phyloP scores from a whole-genome alignment of 2,888 invertebrate genomes.

The Drosophila mercatorum region DNA sequence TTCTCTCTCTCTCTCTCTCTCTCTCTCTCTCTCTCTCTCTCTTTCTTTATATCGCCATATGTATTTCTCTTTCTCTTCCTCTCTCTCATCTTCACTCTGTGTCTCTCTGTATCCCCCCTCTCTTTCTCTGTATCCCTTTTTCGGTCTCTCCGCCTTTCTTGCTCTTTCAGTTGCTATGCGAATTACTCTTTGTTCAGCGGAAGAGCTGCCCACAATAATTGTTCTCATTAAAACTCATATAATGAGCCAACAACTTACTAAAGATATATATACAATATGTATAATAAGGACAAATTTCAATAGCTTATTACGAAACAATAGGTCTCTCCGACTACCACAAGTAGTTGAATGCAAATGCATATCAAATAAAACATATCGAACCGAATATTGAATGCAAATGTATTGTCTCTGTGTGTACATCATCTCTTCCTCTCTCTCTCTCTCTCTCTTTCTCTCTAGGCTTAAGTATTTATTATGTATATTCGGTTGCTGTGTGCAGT shows the following conservation, averaged over 20 bases:
- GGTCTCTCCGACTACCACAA: not conserved
- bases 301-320: conserved; percentile 6
- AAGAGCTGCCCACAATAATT: too few species aligned
- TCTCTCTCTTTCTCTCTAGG: not conserved
- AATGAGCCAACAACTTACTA: not conserved
- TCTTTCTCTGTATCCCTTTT: not conserved
- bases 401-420: not conserved
- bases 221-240: too few species aligned
- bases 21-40: too few species aligned
- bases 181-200: too few species aligned
- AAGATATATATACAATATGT: not conserved
- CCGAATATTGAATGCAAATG: conserved; percentile 3
- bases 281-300: not conserved
- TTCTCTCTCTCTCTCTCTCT: too few species aligned
- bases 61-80: too few species aligned
- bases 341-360: conserved; percentile 11
- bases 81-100: too few species aligned
- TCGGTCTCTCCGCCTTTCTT: too few species aligned
- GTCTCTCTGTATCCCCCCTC: too few species aligned
- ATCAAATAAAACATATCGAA: conserved; percentile 18
- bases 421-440: too few species aligned
- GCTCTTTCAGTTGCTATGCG: too few species aligned
- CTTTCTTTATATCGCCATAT: too few species aligned
- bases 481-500: conserved; percentile 52
- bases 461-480: conserved; percentile 50